phyloP scores from a whole-genome alignment of 1,140 invertebrate species.

The Cotesia typhae region DNA sequence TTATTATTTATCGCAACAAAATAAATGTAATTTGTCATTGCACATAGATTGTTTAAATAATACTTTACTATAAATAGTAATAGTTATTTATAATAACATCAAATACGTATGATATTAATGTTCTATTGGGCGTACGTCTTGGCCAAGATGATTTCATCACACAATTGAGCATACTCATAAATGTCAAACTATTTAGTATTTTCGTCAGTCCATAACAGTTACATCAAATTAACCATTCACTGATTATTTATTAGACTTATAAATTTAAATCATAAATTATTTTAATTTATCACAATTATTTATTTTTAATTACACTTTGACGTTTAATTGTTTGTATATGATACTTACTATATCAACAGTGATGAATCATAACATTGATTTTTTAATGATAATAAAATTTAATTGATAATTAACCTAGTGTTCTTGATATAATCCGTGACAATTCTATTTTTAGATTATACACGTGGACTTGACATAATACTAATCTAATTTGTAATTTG shows the following conservation, averaged over 20 bases:
- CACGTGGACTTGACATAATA: conserved; percentile 2
- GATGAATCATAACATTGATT: conserved; percentile 9
- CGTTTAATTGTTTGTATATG: not conserved
- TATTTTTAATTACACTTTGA: conserved; percentile 4
- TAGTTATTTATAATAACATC: not conserved
- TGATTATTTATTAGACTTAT: conserved; percentile 1
- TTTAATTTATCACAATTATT: not conserved
- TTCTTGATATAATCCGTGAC: not conserved
- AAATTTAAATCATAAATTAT: not conserved
- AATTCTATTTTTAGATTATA: conserved; percentile 12
- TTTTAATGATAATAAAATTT: not conserved
- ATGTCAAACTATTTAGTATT: conserved; percentile 24
- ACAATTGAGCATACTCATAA: conserved; percentile 7
- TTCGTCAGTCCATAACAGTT: not conserved
- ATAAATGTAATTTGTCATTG: not conserved
- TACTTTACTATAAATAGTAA: not conserved
- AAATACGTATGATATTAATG: conserved; percentile 39
- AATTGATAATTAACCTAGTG: conserved; percentile 1
- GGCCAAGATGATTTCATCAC: conserved; percentile 42
- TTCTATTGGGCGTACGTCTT: conserved; percentile 47
- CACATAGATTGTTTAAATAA: conserved; percentile 13
- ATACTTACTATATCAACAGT: conserved; percentile 1
- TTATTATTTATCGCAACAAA: conserved; percentile 41
- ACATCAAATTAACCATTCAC: not conserved
- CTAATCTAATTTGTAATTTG: not conserved